Percentiles rank a stretch among this genome's conserved stretches.
These are phyloP conservation scores for Drosophila lini DNA, from an alignment of 1,140 invertebrate species.

Conservation along the genomic window DNA sequence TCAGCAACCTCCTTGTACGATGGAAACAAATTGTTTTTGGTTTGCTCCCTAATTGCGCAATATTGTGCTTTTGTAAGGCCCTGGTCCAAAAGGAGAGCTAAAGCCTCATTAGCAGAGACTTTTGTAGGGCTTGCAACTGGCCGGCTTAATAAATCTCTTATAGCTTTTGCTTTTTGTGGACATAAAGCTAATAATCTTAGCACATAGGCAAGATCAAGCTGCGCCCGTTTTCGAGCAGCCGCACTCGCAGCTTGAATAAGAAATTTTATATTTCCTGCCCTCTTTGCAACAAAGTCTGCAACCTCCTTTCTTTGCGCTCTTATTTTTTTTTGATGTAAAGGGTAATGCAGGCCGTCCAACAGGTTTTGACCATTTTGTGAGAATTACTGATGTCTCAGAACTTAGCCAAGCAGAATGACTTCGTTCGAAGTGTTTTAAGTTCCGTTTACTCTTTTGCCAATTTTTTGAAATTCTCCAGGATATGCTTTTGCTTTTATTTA, in stretches of 20 bases:
- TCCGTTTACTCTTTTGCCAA: neutral
- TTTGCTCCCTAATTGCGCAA: neutral
- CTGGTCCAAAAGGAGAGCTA: neutral
- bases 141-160: neutral
- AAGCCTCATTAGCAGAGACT: neutral
- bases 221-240: neutral
- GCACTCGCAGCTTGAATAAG: neutral
- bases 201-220: neutral
- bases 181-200: neutral
- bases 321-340: neutral
- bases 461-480: neutral
- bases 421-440: neutral
- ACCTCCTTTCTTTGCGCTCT: neutral
- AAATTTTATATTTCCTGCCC: neutral
- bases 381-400: neutral
- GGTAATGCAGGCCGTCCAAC: slow-evolving; percentile 1
- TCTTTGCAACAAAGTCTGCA: neutral
- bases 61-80: neutral
- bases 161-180: neutral
- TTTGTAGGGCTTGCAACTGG: neutral
- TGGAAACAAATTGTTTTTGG: neutral
- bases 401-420: neutral
- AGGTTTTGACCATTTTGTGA: neutral
- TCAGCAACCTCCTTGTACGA: neutral
- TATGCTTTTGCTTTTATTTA: neutral